Evolutionary conservation across 2,888 invertebrate species (phyloP), one percentile per base, ranked within the genome.

Genomic region (Pogonocherus hispidulus): DNA sequence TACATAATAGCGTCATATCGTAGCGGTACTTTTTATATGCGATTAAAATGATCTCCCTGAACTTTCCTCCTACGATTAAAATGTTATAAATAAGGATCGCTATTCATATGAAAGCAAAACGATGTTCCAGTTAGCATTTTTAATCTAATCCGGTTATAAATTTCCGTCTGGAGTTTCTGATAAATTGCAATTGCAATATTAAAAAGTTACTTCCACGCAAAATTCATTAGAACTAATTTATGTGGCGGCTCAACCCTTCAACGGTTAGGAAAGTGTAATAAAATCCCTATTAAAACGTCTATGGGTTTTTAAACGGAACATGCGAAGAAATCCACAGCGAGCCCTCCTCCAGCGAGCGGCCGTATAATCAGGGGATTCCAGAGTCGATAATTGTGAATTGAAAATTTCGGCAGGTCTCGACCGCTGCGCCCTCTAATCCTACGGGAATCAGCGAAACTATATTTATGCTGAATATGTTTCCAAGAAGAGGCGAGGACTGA

Each of bases 401-500:
- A 81, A 81, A 82, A 81, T 82, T 82, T 82, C 78, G 77, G 79
- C 81, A 81, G 79, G 79, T 80, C 76, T 76, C 78, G 77, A 77
- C 78, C 79, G 79, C 74, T 75, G 78, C 77, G 77, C 76, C 76
- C 75, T 75, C 69, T 71, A 60, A 77, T 77, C 82, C 78, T 78
- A 69, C 72, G 81, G 81, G 80, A 80, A 79, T 80, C 76, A 75
- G 71, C 76, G 75, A 74, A 78, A 81, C 80, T 80, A 78, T 81
- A 81, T 81, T 81, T 80, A 80, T 80, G 79, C 81, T 78, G 81
- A 80, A 81, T 81, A 81, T 81, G 81, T 79, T 81, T 80, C 78
- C 76, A 75, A 49, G 77, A 76, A 74, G 77, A 77, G 76, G 79
- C 80, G 78, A 77, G 78, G 73, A 73, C 80, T 80, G 80, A 81